Conservation (phyloP, 2,888 invertebrate species). For the Agrochola macilenta region DNA sequence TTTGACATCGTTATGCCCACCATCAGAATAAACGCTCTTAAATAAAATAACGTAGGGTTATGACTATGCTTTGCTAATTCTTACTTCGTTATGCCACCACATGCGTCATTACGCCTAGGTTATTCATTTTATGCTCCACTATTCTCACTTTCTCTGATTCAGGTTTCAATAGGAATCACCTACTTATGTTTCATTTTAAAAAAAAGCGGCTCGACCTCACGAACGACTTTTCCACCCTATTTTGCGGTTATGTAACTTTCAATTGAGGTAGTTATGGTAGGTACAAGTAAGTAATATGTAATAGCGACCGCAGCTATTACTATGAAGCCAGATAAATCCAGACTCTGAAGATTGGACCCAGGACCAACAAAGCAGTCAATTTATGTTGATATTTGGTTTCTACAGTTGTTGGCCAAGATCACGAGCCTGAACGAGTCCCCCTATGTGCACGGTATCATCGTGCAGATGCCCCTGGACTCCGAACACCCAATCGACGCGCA, state of each 20-base stretch:
- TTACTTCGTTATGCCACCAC: background rate
- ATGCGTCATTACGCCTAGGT: background rate
- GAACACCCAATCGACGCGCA: slow-evolving; percentile 95
- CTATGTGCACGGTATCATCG: slow-evolving; percentile 97
- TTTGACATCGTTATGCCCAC: too few relatives aligned
- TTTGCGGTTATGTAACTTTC: background rate
- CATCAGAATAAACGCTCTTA: too few relatives aligned
- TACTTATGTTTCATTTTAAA: slow-evolving; percentile 9
- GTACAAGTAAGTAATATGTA: background rate
- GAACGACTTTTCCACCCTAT: background rate
- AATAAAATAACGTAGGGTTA: background rate
- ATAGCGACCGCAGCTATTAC: background rate
- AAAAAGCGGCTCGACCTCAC: background rate
- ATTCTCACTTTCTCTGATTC: slow-evolving; percentile 15
- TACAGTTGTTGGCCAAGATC: slow-evolving; percentile 92
- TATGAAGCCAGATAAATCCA: background rate
- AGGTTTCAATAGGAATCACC: slow-evolving; percentile 5
- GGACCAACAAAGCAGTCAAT: background rate
- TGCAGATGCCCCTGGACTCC: slow-evolving; percentile 98
- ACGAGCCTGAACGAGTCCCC: slow-evolving; percentile 95
- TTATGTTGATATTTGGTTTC: background rate
- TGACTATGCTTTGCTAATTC: background rate
- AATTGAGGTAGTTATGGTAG: too few relatives aligned
- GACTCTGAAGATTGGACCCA: background rate
- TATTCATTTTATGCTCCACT: background rate